Conservation (phyloP, 2,797 vertebrate genomes). For the Chloroceryle amazona region DNA sequence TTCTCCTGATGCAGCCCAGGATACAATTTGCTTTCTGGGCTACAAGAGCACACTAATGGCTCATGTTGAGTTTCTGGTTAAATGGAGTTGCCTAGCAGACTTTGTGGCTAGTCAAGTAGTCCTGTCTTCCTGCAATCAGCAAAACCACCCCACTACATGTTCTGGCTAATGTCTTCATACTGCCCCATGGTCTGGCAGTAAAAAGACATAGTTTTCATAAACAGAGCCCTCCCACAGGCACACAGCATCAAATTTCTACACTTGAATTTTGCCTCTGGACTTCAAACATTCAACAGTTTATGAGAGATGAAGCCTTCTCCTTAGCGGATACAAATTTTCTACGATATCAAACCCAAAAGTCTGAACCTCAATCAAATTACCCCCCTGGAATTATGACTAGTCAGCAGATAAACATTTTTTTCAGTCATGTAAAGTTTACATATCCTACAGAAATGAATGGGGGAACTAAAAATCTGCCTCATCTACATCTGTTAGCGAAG, state of each 20-base stretch:
- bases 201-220: fast-evolving
- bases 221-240: background rate
- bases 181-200: background rate
- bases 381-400: background rate
- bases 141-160: fast-evolving
- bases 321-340: background rate
- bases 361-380: background rate
- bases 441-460: background rate
- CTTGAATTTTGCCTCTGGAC: background rate
- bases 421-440: background rate
- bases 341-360: background rate
- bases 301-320: background rate
- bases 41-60: no score
- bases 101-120: background rate
- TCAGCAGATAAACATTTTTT: background rate
- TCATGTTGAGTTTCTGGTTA: background rate
- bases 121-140: background rate
- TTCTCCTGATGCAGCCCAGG: no score
- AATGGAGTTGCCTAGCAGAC: background rate
- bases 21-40: no score
- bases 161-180: background rate
- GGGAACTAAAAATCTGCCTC: background rate
- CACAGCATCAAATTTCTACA: background rate
- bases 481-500: background rate
- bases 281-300: background rate